phyloP scores from a whole-genome alignment of 2,113 vertebrate genomes.

The Brachypteracias leptosomus region DNA sequence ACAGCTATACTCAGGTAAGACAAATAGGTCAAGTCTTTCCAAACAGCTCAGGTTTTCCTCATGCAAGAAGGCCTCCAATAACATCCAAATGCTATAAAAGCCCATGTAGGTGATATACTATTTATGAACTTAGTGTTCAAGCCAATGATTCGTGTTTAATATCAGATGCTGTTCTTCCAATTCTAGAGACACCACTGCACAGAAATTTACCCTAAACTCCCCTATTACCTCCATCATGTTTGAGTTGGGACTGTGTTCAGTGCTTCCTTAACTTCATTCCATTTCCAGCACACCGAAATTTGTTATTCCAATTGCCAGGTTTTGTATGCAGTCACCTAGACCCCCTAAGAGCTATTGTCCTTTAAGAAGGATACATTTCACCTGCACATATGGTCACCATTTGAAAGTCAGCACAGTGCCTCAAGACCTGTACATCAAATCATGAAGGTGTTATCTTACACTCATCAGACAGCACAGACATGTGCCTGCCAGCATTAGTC shows the following conservation, averaged over 20 bases:
- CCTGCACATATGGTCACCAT: not conserved
- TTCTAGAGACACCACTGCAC: not conserved
- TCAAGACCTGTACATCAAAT: not conserved
- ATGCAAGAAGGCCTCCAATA: not conserved
- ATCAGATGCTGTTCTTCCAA: not conserved
- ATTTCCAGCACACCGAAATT: not conserved
- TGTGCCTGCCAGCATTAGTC: not conserved
- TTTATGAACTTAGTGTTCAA: not conserved
- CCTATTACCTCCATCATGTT: not conserved
- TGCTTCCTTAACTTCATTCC: not conserved
- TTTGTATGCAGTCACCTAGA: not conserved
- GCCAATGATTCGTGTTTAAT: not conserved
- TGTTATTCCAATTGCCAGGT: not conserved
- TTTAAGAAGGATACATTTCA: not conserved
- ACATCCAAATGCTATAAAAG: not conserved
- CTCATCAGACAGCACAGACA: fast-evolving
- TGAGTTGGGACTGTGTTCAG: not conserved
- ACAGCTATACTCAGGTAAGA: not conserved
- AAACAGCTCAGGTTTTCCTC: not conserved
- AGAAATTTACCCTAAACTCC: not conserved
- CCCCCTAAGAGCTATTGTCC: not conserved
- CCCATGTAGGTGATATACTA: not conserved
- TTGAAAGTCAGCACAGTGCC: not conserved
- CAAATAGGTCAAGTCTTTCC: not conserved
- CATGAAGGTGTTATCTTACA: not conserved